A percentile compares a stretch with the other conserved stretches of the same genome.
phyloP scores from a whole-genome alignment of 2,888 invertebrate species.

The Cantharis rufa region DNA sequence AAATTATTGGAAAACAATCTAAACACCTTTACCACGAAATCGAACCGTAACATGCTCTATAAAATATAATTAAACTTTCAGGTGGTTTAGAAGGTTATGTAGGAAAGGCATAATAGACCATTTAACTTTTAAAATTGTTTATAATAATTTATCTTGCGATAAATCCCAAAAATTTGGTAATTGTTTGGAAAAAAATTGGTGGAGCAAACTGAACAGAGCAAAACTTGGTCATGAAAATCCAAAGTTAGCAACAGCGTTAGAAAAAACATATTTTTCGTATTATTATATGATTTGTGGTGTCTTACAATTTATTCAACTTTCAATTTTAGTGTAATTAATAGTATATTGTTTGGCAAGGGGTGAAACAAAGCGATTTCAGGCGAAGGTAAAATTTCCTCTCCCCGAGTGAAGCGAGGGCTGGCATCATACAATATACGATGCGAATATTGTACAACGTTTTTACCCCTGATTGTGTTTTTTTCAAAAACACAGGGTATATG shows the following conservation, averaged over 20 bases:
- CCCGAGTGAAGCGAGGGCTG: no score
- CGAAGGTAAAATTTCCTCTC: no score
- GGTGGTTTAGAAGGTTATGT: background rate
- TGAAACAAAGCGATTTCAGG: no score
- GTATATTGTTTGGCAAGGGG: no score
- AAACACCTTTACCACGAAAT: no score
- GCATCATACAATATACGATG: no score
- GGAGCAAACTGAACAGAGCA: conserved; percentile 52
- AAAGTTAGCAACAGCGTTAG: conserved; percentile 37
- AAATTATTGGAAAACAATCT: no score
- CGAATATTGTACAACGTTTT: no score
- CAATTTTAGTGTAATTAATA: background rate
- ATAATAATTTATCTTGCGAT: conserved; percentile 64
- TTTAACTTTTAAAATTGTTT: conserved; percentile 67
- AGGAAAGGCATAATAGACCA: conserved; percentile 60
- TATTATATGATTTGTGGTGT: conserved; percentile 64
- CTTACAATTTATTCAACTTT: conserved; percentile 52
- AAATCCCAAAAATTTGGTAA: conserved; percentile 66
- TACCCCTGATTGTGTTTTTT: no score
- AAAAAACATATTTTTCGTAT: conserved; percentile 62
- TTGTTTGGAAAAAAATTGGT: conserved; percentile 66
- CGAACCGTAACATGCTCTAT: no score
- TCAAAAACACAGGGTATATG: no score
- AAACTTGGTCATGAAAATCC: background rate
- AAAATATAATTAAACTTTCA: background rate